These are phyloP conservation scores for Synaphobranchus kaupii DNA, from an alignment of 2,797 vertebrate genomes.

Conservation along the genomic window DNA sequence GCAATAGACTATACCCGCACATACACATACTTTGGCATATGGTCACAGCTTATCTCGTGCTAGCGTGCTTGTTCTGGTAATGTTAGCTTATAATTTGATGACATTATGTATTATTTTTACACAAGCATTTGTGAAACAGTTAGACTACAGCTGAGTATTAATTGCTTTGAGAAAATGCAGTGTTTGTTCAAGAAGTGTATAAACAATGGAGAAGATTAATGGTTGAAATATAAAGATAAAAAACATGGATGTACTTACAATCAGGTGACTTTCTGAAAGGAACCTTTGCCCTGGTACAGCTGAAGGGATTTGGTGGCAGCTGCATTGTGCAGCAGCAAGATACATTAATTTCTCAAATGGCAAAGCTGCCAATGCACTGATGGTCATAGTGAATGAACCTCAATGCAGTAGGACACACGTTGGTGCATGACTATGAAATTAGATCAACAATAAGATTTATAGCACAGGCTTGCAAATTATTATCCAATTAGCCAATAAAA, in stretches of 20 bases:
- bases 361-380: neutral
- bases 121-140: too few relatives aligned
- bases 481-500: conserved; percentile 21
- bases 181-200: too few relatives aligned
- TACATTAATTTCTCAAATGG: conserved; percentile 36
- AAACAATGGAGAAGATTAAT: too few relatives aligned
- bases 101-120: too few relatives aligned
- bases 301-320: conserved; percentile 25
- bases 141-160: too few relatives aligned
- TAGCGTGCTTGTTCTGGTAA: too few relatives aligned
- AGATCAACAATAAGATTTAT: conserved; percentile 8
- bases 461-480: conserved; percentile 2
- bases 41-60: too few relatives aligned
- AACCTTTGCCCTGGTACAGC: neutral
- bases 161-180: neutral
- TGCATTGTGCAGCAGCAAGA: conserved; percentile 5
- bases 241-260: neutral
- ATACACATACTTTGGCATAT: too few relatives aligned
- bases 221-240: too few relatives aligned
- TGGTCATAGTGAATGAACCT: conserved; percentile 12
- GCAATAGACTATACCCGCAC: too few relatives aligned
- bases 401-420: conserved; percentile 14
- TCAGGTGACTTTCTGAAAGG: neutral
- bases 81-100: too few relatives aligned
- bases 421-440: neutral